Percentiles rank a stretch among this genome's conserved stretches.
Evolutionary conservation across 1,140 invertebrate species (phyloP).

Genomic region (Drosophila murphyi): DNA sequence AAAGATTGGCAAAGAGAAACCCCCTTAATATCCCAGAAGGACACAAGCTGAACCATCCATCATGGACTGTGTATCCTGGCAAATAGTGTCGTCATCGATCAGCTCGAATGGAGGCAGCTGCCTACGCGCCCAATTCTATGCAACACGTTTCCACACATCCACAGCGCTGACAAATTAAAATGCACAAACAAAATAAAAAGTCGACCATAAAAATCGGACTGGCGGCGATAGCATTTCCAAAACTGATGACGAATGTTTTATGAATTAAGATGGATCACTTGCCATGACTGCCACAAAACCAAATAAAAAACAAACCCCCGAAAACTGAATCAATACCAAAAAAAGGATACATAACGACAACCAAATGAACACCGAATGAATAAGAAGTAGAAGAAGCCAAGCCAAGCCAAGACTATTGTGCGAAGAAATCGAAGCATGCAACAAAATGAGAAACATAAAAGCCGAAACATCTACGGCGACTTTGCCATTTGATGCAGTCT

Average conservation of each 20-base stretch:
- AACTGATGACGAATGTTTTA: conserved; percentile 78
- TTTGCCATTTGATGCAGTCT: conserved; percentile 57
- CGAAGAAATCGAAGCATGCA: conserved; percentile 18
- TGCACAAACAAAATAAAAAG: conserved; percentile 55
- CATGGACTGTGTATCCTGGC: conserved; percentile 36
- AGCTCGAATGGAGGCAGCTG: conserved; percentile 45
- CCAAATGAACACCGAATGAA: conserved; percentile 44
- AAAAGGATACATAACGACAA: conserved; percentile 55
- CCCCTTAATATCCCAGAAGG: conserved; percentile 6
- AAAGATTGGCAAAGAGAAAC: conserved; percentile 21
- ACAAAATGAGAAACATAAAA: conserved; percentile 1
- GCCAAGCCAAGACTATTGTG: conserved; percentile 12
- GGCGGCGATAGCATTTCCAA: conserved; percentile 67
- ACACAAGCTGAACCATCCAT: conserved; percentile 48
- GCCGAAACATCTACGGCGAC: conserved; percentile 59
- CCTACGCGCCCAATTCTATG: conserved; percentile 59
- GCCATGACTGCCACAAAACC: conserved; percentile 58
- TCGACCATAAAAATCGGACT: conserved; percentile 30
- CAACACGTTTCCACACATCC: conserved; percentile 46
- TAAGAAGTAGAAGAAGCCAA: conserved; percentile 39
- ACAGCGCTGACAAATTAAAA: conserved; percentile 81
- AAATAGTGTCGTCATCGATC: conserved; percentile 84
- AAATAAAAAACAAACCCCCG: conserved; percentile 6
- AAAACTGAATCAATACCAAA: conserved; percentile 36
- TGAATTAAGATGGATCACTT: conserved; percentile 83